Percentiles rank a stretch among this genome's conserved stretches.
Evolutionary conservation across 1,140 invertebrate species (phyloP).

Genomic region (Brachionus paranguensis): DNA sequence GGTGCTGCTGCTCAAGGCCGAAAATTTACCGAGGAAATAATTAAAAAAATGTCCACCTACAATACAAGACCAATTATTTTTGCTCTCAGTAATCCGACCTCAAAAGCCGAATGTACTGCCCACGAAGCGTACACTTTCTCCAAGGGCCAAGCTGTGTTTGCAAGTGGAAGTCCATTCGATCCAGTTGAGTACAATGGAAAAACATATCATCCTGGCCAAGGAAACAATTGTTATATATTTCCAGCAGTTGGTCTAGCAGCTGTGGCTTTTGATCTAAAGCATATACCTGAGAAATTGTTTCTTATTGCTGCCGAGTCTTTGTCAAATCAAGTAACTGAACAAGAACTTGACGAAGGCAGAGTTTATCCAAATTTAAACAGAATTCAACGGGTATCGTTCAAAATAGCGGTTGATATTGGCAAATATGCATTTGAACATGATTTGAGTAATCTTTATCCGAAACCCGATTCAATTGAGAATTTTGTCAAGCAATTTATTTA

Average conservation of each 20-base stretch:
- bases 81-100: constrained; percentile 89
- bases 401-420: constrained; percentile 43
- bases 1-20: constrained; percentile 79
- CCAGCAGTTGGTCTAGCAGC: constrained; percentile 53
- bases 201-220: constrained; percentile 50
- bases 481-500: not conserved
- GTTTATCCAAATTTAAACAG: constrained; percentile 79
- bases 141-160: constrained; percentile 47
- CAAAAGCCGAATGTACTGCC: constrained; percentile 91
- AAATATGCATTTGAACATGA: constrained; percentile 41
- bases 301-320: constrained; percentile 61
- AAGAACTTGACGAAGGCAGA: constrained; percentile 72
- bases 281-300: constrained; percentile 53
- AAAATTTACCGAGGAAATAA: constrained; percentile 77
- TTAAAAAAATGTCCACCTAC: constrained; percentile 75
- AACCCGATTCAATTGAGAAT: constrained; percentile 59
- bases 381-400: constrained; percentile 75
- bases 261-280: constrained; percentile 48
- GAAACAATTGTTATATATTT: constrained; percentile 56
- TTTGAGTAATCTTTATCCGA: constrained; percentile 74
- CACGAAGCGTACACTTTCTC: constrained; percentile 64
- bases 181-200: constrained; percentile 47
- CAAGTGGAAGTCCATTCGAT: constrained; percentile 53
- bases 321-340: constrained; percentile 69
- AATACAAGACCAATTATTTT: constrained; percentile 85